Evolutionary conservation across 53 echinoderm and acorn worm species (phyloP).

Genomic region (Glandiceps talaboti): DNA sequence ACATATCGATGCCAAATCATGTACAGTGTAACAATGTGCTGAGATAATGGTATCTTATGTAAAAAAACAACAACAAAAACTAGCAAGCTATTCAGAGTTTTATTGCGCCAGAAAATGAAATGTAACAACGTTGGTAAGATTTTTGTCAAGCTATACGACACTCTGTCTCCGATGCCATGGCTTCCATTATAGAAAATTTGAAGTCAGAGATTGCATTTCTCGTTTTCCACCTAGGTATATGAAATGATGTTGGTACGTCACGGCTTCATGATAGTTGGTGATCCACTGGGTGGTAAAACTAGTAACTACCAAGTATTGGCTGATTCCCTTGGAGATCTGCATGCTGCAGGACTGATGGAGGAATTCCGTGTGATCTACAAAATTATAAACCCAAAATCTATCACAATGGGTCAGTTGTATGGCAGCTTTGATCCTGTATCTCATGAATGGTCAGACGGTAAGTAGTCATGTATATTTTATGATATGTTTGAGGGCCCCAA

Average conservation of each 20-base stretch:
- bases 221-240: conserved; percentile 44
- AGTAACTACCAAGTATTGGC: conserved; percentile 83
- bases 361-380: conserved; percentile 59
- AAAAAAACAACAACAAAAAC: no score
- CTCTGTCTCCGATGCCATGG: no score
- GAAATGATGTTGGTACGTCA: conserved; percentile 99
- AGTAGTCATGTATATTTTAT: no score
- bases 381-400: conserved; percentile 92
- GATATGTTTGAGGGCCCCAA: no score
- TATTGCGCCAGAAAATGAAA: no score
- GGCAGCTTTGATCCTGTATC: conserved; percentile 94
- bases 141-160: no score
- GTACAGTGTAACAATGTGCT: no score
- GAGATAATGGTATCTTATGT: no score
- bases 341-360: conserved; percentile 76
- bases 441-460: conserved; percentile 99
- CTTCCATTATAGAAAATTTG: no score
- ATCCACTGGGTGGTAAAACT: conserved; percentile 95
- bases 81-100: no score
- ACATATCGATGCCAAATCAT: no score
- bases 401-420: conserved; percentile 98
- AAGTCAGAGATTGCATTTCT: neutral
- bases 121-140: no score
- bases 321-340: conserved; percentile 69
- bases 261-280: conserved; percentile 99